Evolutionary conservation across 1,140 invertebrate genomes (phyloP).

Genomic region (Mamestra configurata): DNA sequence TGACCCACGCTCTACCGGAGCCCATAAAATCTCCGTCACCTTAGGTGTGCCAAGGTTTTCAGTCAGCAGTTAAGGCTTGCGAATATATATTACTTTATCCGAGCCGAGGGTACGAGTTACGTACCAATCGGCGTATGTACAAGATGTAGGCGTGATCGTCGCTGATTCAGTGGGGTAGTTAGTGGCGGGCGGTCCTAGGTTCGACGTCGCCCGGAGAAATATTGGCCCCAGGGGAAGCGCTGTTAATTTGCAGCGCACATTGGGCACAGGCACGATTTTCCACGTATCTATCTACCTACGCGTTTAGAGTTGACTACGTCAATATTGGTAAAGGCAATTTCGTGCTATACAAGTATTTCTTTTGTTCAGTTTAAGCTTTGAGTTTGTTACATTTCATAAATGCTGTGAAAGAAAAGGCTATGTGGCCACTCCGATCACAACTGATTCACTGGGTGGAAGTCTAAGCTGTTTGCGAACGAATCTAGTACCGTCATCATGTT

Average conservation of each 20-base stretch:
- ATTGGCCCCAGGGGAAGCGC: conserved; percentile 80
- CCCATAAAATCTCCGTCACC: conserved; percentile 51
- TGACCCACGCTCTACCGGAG: conserved; percentile 41
- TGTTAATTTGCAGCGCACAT: conserved; percentile 83
- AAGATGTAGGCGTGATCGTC: conserved; percentile 86
- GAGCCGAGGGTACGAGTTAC: conserved; percentile 71
- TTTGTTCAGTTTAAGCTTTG: not conserved
- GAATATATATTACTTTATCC: conserved; percentile 76
- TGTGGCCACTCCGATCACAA: too few relatives aligned
- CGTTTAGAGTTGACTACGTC: conserved; percentile 55
- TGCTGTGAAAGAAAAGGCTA: too few relatives aligned
- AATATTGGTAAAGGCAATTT: conserved; percentile 61
- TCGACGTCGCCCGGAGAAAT: conserved; percentile 82
- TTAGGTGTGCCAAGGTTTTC: conserved; percentile 57
- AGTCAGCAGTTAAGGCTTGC: conserved; percentile 67
- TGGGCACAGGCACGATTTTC: conserved; percentile 77
- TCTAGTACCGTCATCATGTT: too few relatives aligned
- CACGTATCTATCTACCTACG: conserved; percentile 69
- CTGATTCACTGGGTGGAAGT: too few relatives aligned
- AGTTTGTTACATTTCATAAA: not conserved
- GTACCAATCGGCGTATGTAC: conserved; percentile 84
- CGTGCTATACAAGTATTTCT: conserved; percentile 3
- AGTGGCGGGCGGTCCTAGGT: conserved; percentile 82
- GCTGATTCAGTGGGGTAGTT: conserved; percentile 86
- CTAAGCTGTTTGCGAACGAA: too few relatives aligned